phyloP scores from a whole-genome alignment of 2,888 invertebrate species.

The Mylabris sibirica region DNA sequence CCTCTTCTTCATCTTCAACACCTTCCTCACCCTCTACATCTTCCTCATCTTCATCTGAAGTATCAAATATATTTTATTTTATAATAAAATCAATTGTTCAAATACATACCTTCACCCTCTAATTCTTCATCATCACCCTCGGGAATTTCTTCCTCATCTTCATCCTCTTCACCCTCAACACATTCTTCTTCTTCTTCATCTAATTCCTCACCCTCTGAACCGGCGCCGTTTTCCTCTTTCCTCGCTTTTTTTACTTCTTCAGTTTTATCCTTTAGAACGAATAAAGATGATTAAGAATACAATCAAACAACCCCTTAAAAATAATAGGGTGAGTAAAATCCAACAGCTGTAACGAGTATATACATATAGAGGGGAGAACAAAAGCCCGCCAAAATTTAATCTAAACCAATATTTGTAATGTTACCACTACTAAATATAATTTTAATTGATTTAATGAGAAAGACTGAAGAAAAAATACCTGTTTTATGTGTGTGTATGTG shows the following conservation, averaged over 20 bases:
- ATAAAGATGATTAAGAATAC: neutral
- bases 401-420: too few species aligned
- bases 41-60: conserved; percentile 58
- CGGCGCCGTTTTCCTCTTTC: conserved; percentile 81
- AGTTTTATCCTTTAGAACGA: conserved; percentile 69
- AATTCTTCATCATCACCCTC: conserved; percentile 62
- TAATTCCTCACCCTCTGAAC: conserved; percentile 68
- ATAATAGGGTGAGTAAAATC: neutral
- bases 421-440: neutral
- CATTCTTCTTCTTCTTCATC: conserved; percentile 70
- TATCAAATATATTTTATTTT: neutral
- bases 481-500: neutral
- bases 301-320: neutral
- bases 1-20: conserved; percentile 60
- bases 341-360: neutral
- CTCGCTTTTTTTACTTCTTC: conserved; percentile 81
- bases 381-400: neutral
- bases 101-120: conserved; percentile 58
- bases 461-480: neutral
- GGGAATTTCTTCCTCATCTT: conserved; percentile 60
- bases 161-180: conserved; percentile 59
- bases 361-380: neutral
- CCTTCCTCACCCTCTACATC: conserved; percentile 60
- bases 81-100: neutral
- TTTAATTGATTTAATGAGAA: neutral